Evolutionary conservation across 1,140 invertebrate genomes (phyloP).

Genomic region (Araneus ventricosus): DNA sequence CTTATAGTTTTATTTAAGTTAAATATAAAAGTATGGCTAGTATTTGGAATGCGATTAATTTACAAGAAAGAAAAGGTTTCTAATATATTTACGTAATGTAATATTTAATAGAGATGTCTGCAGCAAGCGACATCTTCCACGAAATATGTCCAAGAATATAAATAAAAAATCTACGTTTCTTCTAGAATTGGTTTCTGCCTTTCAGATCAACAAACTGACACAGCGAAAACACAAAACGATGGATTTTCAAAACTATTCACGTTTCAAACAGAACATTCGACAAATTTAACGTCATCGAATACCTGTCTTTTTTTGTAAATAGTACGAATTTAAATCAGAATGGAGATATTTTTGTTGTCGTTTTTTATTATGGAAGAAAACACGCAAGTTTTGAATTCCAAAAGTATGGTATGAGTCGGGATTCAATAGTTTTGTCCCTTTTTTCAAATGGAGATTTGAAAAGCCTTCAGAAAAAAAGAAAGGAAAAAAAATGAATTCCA

Average conservation of each 20-base stretch:
- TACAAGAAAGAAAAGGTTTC: too few relatives aligned
- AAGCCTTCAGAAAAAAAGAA: neutral
- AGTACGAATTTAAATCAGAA: neutral
- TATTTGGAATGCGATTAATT: too few relatives aligned
- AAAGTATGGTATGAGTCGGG: neutral
- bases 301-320: neutral
- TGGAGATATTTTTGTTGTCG: neutral
- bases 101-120: too few relatives aligned
- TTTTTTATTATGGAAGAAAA: neutral
- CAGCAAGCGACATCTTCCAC: too few relatives aligned
- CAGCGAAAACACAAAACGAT: neutral
- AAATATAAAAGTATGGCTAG: too few relatives aligned
- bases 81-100: too few relatives aligned
- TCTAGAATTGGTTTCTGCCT: neutral
- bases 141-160: too few relatives aligned
- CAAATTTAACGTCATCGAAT: neutral
- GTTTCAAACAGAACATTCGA: neutral
- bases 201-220: neutral
- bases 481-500: too few relatives aligned
- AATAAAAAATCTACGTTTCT: neutral
- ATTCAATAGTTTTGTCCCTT: neutral
- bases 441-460: neutral
- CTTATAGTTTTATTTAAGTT: too few relatives aligned
- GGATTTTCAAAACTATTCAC: constrained; percentile 4
- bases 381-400: neutral